Evolutionary conservation across 1,140 invertebrate genomes (phyloP).

Genomic region (Megalonaias nervosa): DNA sequence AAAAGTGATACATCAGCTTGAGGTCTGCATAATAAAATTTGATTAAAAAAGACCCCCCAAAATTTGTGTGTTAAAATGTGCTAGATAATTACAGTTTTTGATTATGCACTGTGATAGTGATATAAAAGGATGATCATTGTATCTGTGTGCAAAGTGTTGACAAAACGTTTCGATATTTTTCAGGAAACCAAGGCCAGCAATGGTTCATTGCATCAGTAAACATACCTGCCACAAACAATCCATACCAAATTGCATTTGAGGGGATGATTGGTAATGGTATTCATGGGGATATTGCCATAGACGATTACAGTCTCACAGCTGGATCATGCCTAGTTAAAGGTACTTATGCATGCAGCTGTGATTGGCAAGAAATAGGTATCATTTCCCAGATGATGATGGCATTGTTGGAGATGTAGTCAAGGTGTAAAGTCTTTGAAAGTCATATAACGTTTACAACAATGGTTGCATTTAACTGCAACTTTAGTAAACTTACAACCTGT

Average conservation of each 20-base stretch:
- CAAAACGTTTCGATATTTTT: not conserved
- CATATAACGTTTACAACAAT: no score
- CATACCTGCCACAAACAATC: conserved; percentile 23
- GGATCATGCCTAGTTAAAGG: conserved; percentile 66
- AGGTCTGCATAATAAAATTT: no score
- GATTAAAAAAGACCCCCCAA: no score
- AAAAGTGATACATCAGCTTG: no score
- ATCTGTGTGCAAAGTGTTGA: not conserved
- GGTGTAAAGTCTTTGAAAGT: no score
- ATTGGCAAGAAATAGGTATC: not conserved
- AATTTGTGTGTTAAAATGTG: no score
- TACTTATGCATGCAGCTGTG: conserved; percentile 1
- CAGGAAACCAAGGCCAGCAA: conserved; percentile 42
- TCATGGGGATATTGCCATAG: conserved; percentile 80
- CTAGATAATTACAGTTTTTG: no score
- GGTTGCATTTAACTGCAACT: no score
- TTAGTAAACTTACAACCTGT: no score
- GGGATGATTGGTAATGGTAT: conserved; percentile 57
- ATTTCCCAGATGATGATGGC: not conserved
- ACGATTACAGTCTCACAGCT: conserved; percentile 78
- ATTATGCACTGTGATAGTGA: no score
- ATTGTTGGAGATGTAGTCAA: no score
- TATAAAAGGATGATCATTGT: not conserved
- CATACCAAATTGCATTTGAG: conserved; percentile 52
- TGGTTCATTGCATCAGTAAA: conserved; percentile 43